Conservation (phyloP, 2,888 invertebrate genomes). For the Sylvicola cinctus region DNA sequence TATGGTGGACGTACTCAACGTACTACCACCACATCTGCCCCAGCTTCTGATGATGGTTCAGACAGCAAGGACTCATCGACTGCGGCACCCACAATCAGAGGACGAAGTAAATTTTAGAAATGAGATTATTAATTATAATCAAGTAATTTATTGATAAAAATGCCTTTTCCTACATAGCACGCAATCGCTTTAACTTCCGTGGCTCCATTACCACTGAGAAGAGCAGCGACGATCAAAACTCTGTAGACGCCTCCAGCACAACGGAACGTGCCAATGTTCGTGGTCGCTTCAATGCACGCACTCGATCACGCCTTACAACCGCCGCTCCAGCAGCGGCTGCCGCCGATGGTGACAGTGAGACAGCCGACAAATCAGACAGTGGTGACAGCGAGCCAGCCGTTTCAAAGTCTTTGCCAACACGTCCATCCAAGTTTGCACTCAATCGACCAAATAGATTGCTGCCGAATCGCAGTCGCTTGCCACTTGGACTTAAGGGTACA, state of each 20-base stretch:
- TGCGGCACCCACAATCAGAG: conserved; percentile 12
- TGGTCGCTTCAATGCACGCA: neutral
- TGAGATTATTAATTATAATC: neutral
- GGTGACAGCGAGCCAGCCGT: conserved; percentile 13
- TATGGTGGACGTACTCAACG: conserved; percentile 19
- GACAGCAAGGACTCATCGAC: conserved; percentile 19
- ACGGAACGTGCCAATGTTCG: neutral
- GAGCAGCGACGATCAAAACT: conserved; percentile 1
- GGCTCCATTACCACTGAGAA: conserved; percentile 17
- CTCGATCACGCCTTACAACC: no score
- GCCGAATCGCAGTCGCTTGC: conserved; percentile 16
- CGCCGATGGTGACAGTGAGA: conserved; percentile 3
- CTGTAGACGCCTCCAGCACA: neutral
- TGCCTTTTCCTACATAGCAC: conserved; percentile 13
- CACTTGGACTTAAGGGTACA: conserved; percentile 9
- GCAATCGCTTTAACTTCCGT: conserved; percentile 24
- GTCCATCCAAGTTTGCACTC: conserved; percentile 19
- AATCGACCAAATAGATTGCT: conserved; percentile 21
- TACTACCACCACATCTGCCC: conserved; percentile 14
- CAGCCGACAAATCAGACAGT: no score
- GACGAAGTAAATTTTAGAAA: conserved; percentile 15
- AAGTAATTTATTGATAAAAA: neutral
- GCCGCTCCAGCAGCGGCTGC: neutral
- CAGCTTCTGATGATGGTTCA: conserved; percentile 12
- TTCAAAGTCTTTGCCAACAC: conserved; percentile 10